Evolutionary conservation across 2,113 vertebrate genomes (phyloP).

Genomic region (Sinocyclocheilus rhinocerous): DNA sequence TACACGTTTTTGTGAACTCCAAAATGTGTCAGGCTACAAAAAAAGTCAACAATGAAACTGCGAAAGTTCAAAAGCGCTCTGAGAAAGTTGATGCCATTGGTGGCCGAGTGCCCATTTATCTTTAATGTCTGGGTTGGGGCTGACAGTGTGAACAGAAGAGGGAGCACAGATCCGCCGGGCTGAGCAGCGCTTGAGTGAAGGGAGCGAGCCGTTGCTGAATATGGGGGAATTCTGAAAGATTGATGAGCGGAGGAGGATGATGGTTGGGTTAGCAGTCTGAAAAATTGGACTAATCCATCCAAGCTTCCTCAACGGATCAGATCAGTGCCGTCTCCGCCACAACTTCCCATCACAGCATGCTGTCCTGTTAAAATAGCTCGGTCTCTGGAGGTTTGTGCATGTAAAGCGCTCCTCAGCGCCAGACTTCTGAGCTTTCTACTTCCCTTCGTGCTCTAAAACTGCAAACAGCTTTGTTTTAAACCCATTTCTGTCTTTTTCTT

Average conservation of each 20-base stretch:
- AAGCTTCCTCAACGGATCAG: conserved; percentile 63
- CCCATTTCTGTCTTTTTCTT: conserved; percentile 55
- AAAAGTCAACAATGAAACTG: conserved; percentile 9
- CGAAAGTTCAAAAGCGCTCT: conserved; percentile 47
- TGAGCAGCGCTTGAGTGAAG: conserved; percentile 51
- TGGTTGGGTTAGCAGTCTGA: conserved; percentile 69
- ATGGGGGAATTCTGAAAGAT: conserved; percentile 75
- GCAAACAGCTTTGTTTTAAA: conserved; percentile 57
- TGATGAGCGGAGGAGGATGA: conserved; percentile 74
- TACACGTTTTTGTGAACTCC: neutral
- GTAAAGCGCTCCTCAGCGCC: conserved; percentile 33
- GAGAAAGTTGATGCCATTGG: conserved; percentile 30
- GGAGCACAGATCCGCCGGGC: conserved; percentile 17
- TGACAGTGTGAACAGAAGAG: conserved; percentile 43
- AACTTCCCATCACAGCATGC: conserved; percentile 56
- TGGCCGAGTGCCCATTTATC: conserved; percentile 24
- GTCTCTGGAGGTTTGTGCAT: conserved; percentile 39
- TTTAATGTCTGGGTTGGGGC: conserved; percentile 6
- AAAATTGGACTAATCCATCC: conserved; percentile 75
- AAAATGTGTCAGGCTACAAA: neutral
- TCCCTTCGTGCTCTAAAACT: conserved; percentile 58
- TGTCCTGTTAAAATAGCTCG: conserved; percentile 47
- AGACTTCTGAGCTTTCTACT: conserved; percentile 42
- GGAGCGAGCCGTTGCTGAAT: conserved; percentile 69
- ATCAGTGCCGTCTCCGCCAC: conserved; percentile 28